A percentile compares a stretch with the other conserved stretches of the same genome.
Evolutionary conservation across 2,888 invertebrate species (phyloP).

Genomic region (Galerucella nymphaeae): DNA sequence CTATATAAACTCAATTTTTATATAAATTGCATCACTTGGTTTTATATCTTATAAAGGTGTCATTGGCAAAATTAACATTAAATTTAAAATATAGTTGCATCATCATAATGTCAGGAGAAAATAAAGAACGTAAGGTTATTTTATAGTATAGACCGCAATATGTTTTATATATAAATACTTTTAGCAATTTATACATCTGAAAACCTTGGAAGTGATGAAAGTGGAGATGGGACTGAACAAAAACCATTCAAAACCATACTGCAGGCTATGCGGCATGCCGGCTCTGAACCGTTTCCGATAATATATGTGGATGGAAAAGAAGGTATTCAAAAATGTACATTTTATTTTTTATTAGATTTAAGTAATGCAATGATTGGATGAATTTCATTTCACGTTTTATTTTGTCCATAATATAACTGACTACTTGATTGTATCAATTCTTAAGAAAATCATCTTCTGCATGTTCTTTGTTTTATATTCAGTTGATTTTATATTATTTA

Average conservation of each 20-base stretch:
- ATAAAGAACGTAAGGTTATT: slow-evolving; percentile 35
- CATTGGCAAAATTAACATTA: too few relatives aligned
- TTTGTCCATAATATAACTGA: too few relatives aligned
- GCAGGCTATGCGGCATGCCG: slow-evolving; percentile 87
- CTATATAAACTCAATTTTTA: too few relatives aligned
- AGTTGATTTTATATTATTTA: background rate
- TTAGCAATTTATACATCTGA: slow-evolving; percentile 86
- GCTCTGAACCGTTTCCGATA: slow-evolving; percentile 86
- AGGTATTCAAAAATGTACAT: slow-evolving; percentile 56
- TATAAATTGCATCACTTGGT: too few relatives aligned
- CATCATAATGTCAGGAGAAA: slow-evolving; percentile 34
- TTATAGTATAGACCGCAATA: background rate
- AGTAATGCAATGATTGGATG: too few relatives aligned
- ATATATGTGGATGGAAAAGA: slow-evolving; percentile 88
- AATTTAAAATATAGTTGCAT: background rate
- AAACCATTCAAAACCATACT: slow-evolving; percentile 92
- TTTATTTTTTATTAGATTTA: too few relatives aligned
- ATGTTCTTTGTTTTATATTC: background rate
- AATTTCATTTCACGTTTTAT: too few relatives aligned
- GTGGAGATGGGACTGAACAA: slow-evolving; percentile 84
- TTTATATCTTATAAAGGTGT: too few relatives aligned
- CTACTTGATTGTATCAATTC: too few relatives aligned
- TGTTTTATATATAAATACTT: slow-evolving; percentile 26
- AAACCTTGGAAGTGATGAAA: slow-evolving; percentile 85
- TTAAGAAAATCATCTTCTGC: too few relatives aligned